A percentile compares a stretch with the other conserved stretches of the same genome.
phyloP scores from a whole-genome alignment of 1,140 invertebrate genomes.

The Lasaia peninsularis region DNA sequence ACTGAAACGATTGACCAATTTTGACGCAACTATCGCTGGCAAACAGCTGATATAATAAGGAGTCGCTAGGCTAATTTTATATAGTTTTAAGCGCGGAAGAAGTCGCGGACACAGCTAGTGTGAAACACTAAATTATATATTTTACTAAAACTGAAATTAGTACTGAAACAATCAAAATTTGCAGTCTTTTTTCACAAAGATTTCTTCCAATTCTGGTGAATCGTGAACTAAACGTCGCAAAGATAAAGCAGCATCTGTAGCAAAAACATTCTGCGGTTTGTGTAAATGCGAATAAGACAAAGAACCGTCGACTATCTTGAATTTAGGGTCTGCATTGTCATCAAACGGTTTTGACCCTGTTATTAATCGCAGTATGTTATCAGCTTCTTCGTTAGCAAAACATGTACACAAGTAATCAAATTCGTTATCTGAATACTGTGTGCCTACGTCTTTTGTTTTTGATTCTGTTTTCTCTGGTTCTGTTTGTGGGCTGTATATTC shows the following conservation, averaged over 20 bases:
- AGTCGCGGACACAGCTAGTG: no score
- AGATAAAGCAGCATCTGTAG: slow-evolving; percentile 31
- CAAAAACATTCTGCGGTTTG: slow-evolving; percentile 24
- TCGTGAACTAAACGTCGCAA: slow-evolving; percentile 31
- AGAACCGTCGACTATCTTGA: slow-evolving; percentile 35
- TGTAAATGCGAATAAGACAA: slow-evolving; percentile 30
- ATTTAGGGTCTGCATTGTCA: slow-evolving; percentile 20
- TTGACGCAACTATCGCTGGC: no score
- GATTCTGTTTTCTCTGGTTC: slow-evolving; percentile 21
- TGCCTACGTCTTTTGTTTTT: slow-evolving; percentile 39
- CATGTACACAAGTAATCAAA: slow-evolving; percentile 50
- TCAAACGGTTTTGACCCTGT: slow-evolving; percentile 25
- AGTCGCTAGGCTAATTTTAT: no score
- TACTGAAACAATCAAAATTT: slow-evolving; percentile 20
- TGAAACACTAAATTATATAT: no score
- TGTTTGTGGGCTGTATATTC: slow-evolving; percentile 21
- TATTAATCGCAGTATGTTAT: slow-evolving; percentile 31
- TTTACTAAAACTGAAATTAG: no score
- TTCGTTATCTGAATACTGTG: slow-evolving; percentile 50
- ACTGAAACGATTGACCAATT: no score
- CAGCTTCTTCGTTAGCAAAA: slow-evolving; percentile 44
- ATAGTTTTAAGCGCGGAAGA: no score
- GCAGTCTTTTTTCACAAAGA: slow-evolving; percentile 37
- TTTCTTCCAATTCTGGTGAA: slow-evolving; percentile 34
- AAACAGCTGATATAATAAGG: no score